Base-by-base conservation (phyloP, 2,797 vertebrate species). In the Propithecus perrieri region DNA sequence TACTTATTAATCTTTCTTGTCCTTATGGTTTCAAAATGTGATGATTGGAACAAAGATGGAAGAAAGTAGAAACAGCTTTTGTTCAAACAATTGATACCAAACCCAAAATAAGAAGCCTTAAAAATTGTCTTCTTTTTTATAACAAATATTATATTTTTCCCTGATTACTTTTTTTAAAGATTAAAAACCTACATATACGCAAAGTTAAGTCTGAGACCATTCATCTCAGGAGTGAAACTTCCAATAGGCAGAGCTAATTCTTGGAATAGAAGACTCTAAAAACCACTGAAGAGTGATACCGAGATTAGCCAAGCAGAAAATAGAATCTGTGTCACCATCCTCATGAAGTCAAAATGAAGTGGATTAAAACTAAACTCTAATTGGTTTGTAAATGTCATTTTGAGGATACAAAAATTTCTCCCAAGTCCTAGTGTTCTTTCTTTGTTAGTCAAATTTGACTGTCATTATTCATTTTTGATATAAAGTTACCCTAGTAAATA, bases 281-380 rank as follows among this genome's bases (percentile, higher is more conserved):
- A 96, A 94, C 80, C 97, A 89, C 35, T 69, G 71, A 87, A 84
- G 26, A 95, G 43, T 78, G 50, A 88, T 55, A 18, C n/a, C 71
- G 28, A 24, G 71, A 91, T 90, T 85, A 96, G 35, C 53, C 55
- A 92, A 72, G 90, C n/a, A 90, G 87, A 94, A 96, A 96, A 97
- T 57, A 93, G 87, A 95, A 88, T 95, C 55, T 48, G 15, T 93
- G 76, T 93, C 59, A 94, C 81, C 69, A 96, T 55, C 20, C n/a
- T 95, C 41, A 74, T 24, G 80, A 95, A 79, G 92, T 87, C 76
- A 93, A 96, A 95, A 97, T 94, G 65, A 83, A 93, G 67, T 93
- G 67, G 76, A 96, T 97, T 95, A 95, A 95, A 96, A 92, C 26
- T 41, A 85, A 91, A 90, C 13, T 84, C 28, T 94, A 95, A 97